A percentile compares a stretch with the other conserved stretches of the same genome.
Evolutionary conservation across 2,888 invertebrate genomes (phyloP).

Genomic region (Monochamus alternatus): DNA sequence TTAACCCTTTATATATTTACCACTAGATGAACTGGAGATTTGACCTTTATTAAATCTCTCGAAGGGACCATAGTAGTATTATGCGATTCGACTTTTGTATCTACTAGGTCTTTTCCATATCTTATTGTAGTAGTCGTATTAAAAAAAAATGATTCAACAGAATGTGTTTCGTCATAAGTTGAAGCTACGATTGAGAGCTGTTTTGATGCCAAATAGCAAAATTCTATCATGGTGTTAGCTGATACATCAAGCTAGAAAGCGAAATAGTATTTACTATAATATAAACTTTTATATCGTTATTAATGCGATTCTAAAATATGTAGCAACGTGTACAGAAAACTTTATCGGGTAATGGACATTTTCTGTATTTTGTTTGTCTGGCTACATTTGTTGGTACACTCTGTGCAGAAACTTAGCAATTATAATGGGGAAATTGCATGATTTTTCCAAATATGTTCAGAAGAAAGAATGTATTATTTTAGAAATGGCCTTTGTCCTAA

Average conservation of each 20-base stretch:
- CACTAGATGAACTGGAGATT: slow-evolving; percentile 40
- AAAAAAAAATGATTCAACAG: slow-evolving; percentile 10
- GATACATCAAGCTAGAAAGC: slow-evolving; percentile 36
- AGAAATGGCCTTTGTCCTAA: no score
- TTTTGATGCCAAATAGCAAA: slow-evolving; percentile 33
- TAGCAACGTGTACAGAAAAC: no score
- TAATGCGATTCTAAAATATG: no score
- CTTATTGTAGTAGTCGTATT: slow-evolving; percentile 28
- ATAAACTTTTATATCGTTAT: background rate
- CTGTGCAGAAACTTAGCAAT: no score
- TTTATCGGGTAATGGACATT: no score
- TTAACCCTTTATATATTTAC: slow-evolving; percentile 28
- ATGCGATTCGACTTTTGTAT: slow-evolving; percentile 26
- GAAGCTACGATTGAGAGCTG: slow-evolving; percentile 17
- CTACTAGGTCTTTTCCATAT: slow-evolving; percentile 28
- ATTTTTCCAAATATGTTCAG: no score
- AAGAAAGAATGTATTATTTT: no score
- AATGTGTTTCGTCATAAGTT: slow-evolving; percentile 14
- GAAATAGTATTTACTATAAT: background rate
- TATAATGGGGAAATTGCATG: no score
- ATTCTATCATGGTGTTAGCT: slow-evolving; percentile 32
- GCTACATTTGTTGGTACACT: no score
- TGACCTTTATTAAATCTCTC: slow-evolving; percentile 29
- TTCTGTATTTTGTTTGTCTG: no score
- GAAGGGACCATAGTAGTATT: slow-evolving; percentile 29